Conservation (phyloP, 2,888 invertebrate genomes). For the Brachycybe producta region DNA sequence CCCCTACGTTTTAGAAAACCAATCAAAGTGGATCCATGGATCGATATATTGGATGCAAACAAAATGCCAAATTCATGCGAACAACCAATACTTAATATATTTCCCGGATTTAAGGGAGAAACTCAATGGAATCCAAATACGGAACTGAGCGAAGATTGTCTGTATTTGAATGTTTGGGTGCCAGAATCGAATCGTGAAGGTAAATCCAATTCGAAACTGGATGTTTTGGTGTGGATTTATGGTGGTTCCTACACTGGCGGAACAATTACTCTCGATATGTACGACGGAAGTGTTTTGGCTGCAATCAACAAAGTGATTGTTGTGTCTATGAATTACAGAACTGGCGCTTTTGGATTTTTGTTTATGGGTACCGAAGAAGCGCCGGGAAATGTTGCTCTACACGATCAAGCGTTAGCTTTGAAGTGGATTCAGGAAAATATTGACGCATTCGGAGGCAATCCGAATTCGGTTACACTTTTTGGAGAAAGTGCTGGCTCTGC, state of each 20-base stretch:
- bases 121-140: too few relatives aligned
- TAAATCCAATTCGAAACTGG: conserved; percentile 30
- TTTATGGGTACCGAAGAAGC: conserved; percentile 25
- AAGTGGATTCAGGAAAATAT: conserved; percentile 30
- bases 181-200: conserved; percentile 42
- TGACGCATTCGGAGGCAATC: conserved; percentile 28
- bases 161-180: conserved; percentile 67
- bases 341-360: conserved; percentile 38
- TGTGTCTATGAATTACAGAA: conserved; percentile 42
- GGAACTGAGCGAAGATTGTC: conserved; percentile 60
- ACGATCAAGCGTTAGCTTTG: conserved; percentile 31
- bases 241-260: conserved; percentile 36
- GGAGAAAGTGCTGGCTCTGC: conserved; percentile 30
- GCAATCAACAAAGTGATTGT: conserved; percentile 40
- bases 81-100: too few relatives aligned
- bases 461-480: conserved; percentile 28
- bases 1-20: too few relatives aligned
- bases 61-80: too few relatives aligned
- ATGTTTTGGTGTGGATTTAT: conserved; percentile 54
- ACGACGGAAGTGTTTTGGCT: conserved; percentile 41
- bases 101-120: too few relatives aligned
- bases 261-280: conserved; percentile 49
- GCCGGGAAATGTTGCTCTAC: conserved; percentile 30
- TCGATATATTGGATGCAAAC: too few relatives aligned
- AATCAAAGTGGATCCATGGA: too few relatives aligned